Evolutionary conservation across 2,797 vertebrate species (phyloP).

Genomic region (Rhinophrynus dorsalis): DNA sequence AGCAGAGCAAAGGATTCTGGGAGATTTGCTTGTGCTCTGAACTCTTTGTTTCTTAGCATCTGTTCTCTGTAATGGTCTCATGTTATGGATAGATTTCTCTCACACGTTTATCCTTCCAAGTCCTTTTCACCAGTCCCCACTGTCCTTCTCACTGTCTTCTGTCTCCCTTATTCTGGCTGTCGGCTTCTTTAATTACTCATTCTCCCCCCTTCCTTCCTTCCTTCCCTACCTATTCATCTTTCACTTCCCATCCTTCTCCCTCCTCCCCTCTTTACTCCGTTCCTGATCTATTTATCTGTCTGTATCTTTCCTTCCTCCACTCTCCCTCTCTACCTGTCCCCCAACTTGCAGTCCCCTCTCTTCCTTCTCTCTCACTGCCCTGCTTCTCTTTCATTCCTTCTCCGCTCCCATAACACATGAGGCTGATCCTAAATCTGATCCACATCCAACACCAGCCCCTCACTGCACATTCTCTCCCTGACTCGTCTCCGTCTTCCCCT

Average conservation of each 20-base stretch:
- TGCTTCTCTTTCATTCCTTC: neutral
- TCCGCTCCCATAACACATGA: conserved; percentile 56
- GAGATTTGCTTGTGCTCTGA: neutral
- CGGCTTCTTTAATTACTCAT: conserved; percentile 23
- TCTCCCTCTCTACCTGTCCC: neutral
- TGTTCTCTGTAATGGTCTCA: too few species aligned
- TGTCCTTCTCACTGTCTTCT: neutral
- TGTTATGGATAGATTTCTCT: too few species aligned
- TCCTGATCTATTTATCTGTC: conserved; percentile 22
- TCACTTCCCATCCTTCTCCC: neutral
- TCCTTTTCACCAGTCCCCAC: too few species aligned
- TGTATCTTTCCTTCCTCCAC: neutral
- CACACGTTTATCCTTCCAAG: too few species aligned
- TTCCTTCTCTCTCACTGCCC: neutral
- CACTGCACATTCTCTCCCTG: neutral
- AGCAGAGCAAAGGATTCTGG: conserved; percentile 4
- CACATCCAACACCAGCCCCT: neutral
- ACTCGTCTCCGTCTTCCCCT: conserved; percentile 2
- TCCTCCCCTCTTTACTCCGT: conserved; percentile 14
- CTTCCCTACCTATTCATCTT: neutral
- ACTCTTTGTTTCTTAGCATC: neutral
- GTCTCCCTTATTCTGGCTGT: neutral
- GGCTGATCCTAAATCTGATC: conserved; percentile 53
- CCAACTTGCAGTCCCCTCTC: neutral
- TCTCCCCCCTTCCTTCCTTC: conserved; percentile 1